A percentile compares a stretch with the other conserved stretches of the same genome.
phyloP scores from a whole-genome alignment of 2,888 invertebrate species.

The Agrotis segetum region DNA sequence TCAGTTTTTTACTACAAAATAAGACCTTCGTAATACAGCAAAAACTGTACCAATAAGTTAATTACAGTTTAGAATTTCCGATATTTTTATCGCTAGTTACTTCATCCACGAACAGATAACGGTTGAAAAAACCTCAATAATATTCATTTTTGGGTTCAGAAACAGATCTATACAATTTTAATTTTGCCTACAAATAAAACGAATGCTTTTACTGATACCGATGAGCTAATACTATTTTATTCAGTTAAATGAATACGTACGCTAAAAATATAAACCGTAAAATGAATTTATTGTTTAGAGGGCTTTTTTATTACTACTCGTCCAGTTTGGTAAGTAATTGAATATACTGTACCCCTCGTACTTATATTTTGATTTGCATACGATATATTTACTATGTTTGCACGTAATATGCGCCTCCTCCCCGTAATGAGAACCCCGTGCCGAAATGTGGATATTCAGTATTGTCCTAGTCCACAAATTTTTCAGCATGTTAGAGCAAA shows the following conservation, averaged over 20 bases:
- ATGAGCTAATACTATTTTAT: neutral
- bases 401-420: neutral
- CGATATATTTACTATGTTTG: neutral
- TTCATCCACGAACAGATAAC: neutral
- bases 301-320: too few relatives aligned
- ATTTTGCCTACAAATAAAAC: neutral
- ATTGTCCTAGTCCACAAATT: too few relatives aligned
- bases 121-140: neutral
- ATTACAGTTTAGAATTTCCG: constrained; percentile 2
- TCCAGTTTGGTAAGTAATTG: neutral
- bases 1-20: neutral
- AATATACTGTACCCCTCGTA: too few relatives aligned
- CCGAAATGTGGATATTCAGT: too few relatives aligned
- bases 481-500: too few relatives aligned
- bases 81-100: constrained; percentile 3
- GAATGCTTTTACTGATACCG: neutral
- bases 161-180: too few relatives aligned
- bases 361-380: neutral
- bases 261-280: neutral
- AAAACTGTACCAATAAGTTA: neutral
- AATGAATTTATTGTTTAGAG: neutral
- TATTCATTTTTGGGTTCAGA: neutral
- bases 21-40: neutral
- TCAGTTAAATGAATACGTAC: neutral
- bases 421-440: too few relatives aligned